Base-by-base conservation (phyloP, 2,113 vertebrate species). In the Plestiodon gilberti region DNA sequence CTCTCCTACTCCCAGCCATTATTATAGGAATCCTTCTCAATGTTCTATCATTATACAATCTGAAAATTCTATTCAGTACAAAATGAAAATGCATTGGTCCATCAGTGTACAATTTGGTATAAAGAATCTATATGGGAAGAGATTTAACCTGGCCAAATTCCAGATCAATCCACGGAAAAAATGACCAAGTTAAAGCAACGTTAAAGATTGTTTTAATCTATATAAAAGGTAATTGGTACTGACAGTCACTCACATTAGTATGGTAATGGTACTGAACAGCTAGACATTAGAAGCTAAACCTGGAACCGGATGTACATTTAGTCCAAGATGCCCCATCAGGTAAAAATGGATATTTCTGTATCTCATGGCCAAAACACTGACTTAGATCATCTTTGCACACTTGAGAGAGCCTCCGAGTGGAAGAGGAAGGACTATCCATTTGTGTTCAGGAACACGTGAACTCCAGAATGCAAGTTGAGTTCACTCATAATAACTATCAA, bases 1-100 rank as follows among this genome's bases (percentile, higher is more conserved):
- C 38, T 90, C 76, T 35, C 2, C 71, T 83, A 88, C 86, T 88
- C 80, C 79, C 59, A 77, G 43, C 71, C 40, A 74, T 57, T 64
- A 85, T n/a, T 25, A n/a, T n/a, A n/a, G n/a, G n/a, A n/a, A 25
- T 28, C 61, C 61, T 64, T 48, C 43, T 48, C 43, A 4, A 48
- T 48, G 43, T 48, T 48, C 43, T 48, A 48, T 4, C 43, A 48
- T 48, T 4, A 8, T 48, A 48, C 43, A 48, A 48, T 48, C 43
- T 48, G 43, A 48, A 48, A 48, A 48, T 4, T 48, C 43, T 48
- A 48, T 48, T 48, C 43, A 48, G 43, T 48, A 48, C 8, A 48
- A 48, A 48, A 48, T 48, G 43, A 48, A 48, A 48, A 48, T 48
- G 43, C 4, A 8, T 8, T 48, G 43, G 4, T 5, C 43, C 8